Evolutionary conservation across 2,113 vertebrate species (phyloP).

Genomic region (Lutjanus erythropterus): DNA sequence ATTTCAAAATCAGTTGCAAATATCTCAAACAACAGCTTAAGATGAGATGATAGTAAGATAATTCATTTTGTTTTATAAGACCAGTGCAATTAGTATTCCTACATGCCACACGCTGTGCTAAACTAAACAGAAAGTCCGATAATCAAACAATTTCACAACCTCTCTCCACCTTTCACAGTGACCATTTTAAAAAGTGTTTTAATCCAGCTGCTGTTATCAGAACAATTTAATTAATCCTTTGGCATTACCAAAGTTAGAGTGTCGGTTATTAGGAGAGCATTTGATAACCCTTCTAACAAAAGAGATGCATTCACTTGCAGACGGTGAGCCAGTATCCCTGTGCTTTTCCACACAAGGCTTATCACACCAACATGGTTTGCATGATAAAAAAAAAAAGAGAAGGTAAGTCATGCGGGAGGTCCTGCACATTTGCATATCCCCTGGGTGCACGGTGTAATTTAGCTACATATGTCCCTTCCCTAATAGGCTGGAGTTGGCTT

Average conservation of each 20-base stretch:
- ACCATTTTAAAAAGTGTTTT: conserved; percentile 58
- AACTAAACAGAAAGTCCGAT: conserved; percentile 9
- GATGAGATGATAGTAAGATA: conserved; percentile 2
- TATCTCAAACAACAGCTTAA: conserved; percentile 12
- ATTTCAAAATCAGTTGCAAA: conserved; percentile 27
- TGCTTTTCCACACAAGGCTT: conserved; percentile 66
- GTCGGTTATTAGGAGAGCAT: conserved; percentile 62
- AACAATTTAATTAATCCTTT: conserved; percentile 69
- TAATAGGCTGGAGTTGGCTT: conserved; percentile 80
- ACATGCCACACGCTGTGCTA: neutral
- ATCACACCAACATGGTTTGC: conserved; percentile 78
- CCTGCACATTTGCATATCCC: conserved; percentile 83
- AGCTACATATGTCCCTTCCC: conserved; percentile 85
- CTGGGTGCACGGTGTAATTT: conserved; percentile 81
- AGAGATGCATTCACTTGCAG: conserved; percentile 47
- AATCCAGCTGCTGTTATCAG: conserved; percentile 65
- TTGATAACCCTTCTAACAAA: conserved; percentile 71
- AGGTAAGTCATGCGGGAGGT: conserved; percentile 82
- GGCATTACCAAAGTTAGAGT: conserved; percentile 66
- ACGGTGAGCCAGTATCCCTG: conserved; percentile 43
- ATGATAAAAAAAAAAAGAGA: conserved; percentile 76
- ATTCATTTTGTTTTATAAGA: neutral
- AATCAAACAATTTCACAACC: conserved; percentile 11
- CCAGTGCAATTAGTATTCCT: neutral
- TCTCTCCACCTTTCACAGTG: conserved; percentile 26